Evolutionary conservation across 2,888 invertebrate species (phyloP).

Genomic region (Pseudoips prasinana): DNA sequence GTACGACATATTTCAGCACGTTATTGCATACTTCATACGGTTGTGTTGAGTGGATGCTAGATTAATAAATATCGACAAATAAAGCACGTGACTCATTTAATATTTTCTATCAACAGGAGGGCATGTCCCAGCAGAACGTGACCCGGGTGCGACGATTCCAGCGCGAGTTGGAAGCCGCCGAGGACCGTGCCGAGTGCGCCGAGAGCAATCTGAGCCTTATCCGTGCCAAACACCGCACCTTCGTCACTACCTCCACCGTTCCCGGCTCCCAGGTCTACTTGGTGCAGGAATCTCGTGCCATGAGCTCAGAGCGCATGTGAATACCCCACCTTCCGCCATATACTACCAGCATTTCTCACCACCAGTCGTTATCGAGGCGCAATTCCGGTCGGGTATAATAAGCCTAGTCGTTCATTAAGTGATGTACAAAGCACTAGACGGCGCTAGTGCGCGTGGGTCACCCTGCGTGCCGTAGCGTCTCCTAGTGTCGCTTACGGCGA

Average conservation of each 20-base stretch:
- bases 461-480: constrained; percentile 34
- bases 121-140: constrained; percentile 94
- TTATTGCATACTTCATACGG: too few species aligned
- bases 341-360: constrained; percentile 70
- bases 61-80: too few species aligned
- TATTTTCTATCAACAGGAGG: constrained; percentile 86
- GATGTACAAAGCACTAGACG: constrained; percentile 53
- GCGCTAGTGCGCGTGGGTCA: constrained; percentile 34
- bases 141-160: constrained; percentile 99
- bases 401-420: constrained; percentile 78
- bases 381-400: constrained; percentile 77
- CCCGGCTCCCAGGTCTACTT: constrained; percentile 96
- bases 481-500: constrained; percentile 34
- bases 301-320: constrained; percentile 71
- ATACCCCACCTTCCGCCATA: constrained; percentile 49
- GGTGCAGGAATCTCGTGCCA: constrained; percentile 91
- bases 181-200: constrained; percentile 97
- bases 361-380: constrained; percentile 62
- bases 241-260: constrained; percentile 96
- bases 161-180: constrained; percentile 98
- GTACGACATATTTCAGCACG: constrained; percentile 78
- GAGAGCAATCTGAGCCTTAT: constrained; percentile 97
- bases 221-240: constrained; percentile 99
- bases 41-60: too few species aligned
- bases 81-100: too few species aligned